These are phyloP conservation scores for Plumapathes pennacea DNA, from an alignment of 92 coral and sea anemone genomes.

Conservation along the genomic window DNA sequence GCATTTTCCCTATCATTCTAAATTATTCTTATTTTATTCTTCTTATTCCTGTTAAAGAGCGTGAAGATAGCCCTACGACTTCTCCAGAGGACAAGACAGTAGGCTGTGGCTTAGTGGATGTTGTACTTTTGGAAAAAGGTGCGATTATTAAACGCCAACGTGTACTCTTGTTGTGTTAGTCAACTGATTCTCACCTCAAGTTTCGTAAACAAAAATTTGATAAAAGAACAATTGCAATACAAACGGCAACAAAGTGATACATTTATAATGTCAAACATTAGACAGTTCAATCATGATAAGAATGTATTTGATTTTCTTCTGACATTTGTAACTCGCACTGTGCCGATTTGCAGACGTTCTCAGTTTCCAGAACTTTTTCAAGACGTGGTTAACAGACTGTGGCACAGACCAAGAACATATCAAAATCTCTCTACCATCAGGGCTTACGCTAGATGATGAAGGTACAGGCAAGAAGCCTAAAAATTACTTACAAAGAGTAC, in stretches of 20 bases:
- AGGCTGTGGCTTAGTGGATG: conserved; percentile 83
- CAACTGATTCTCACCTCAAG: no score
- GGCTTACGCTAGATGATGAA: conserved; percentile 40
- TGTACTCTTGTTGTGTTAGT: no score
- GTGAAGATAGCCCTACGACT: conserved; percentile 53
- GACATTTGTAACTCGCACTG: no score
- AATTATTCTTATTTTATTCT: neutral
- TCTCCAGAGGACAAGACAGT: conserved; percentile 51
- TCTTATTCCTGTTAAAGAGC: conserved; percentile 7
- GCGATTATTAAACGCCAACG: neutral
- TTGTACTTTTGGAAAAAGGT: conserved; percentile 80
- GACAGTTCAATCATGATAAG: no score
- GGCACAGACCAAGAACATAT: conserved; percentile 86
- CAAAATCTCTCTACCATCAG: conserved; percentile 70
- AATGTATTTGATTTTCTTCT: no score
- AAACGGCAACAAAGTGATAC: no score
- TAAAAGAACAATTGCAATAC: no score
- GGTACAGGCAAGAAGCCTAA: conserved; percentile 3
- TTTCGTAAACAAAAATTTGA: no score
- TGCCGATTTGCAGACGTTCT: conserved; percentile 49
- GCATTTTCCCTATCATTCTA: no score
- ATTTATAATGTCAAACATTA: no score
- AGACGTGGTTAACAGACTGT: conserved; percentile 86
- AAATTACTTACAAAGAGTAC: no score
- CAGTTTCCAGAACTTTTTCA: conserved; percentile 81